These are phyloP conservation scores for Drosophila parthenogenetica DNA, from an alignment of 2,888 invertebrate species.

Conservation along the genomic window DNA sequence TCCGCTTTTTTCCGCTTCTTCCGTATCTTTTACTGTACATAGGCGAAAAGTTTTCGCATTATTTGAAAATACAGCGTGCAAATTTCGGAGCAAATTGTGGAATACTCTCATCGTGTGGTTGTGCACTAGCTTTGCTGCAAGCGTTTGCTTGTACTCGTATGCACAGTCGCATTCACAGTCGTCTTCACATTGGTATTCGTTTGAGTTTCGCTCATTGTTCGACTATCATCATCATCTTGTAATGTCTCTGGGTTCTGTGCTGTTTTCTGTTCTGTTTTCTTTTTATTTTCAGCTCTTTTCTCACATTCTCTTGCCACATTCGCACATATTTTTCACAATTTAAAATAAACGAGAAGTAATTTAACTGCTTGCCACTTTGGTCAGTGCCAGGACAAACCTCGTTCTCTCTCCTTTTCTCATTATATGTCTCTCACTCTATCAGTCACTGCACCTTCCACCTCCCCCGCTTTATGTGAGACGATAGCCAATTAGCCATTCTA, in stretches of 20 bases:
- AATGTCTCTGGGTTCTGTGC: conserved; percentile 53
- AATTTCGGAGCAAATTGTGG: conserved; percentile 74
- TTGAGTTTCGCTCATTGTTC: conserved; percentile 47
- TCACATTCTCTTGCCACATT: conserved; percentile 41
- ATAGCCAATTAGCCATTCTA: conserved; percentile 64
- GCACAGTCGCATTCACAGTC: conserved; percentile 22
- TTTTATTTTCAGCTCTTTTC: background rate
- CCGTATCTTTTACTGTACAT: conserved; percentile 28
- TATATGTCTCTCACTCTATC: conserved; percentile 14
- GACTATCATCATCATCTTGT: conserved; percentile 68
- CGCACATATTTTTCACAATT: conserved; percentile 80
- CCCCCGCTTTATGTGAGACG: conserved; percentile 52
- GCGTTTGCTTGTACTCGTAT: conserved; percentile 33
- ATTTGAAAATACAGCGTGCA: conserved; percentile 77
- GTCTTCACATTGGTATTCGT: conserved; percentile 37
- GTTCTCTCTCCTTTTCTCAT: background rate
- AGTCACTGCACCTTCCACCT: too few species aligned
- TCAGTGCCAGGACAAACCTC: conserved; percentile 38
- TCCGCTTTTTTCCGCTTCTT: background rate
- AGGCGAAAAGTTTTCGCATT: conserved; percentile 75
- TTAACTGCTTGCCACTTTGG: conserved; percentile 68
- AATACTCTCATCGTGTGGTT: conserved; percentile 74
- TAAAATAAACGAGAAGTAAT: conserved; percentile 80
- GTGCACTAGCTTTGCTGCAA: conserved; percentile 58
- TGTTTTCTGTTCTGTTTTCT: background rate